Base-by-base conservation (phyloP, 2,888 invertebrate genomes). In the Synanthedon andrenaeformis region DNA sequence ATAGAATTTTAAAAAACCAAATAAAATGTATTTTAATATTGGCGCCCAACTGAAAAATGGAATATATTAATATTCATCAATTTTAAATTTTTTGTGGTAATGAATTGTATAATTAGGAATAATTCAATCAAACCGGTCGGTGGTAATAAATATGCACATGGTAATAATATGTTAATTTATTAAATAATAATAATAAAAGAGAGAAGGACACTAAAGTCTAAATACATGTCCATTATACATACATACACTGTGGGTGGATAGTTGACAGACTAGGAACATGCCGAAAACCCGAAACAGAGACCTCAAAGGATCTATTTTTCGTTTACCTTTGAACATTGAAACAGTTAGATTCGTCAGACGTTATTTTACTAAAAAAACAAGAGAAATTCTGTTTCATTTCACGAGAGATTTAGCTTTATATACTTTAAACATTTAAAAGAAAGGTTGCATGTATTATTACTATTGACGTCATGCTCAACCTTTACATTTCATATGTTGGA, bases 301-400 rank as follows among this genome's bases (percentile, higher is more conserved):
- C 57, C 55, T 57, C 57, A 60, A 60, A 59, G 56, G 56, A 53
- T 45, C 53, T 51, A 42, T 56, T 53, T 55, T 57, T 51, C 53
- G 49, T 56, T 57, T 53, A 52, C 55, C 49, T 61, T 11, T 13
- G 23, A 19, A 17, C 12, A 49, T 13, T 17, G 19, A 5, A 49
- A 12, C 23, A 49, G 23, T 49, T 49, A 49, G 13, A 17, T 49
- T 3, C 57, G 17, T 49, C 51, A 57, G 49, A 53, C 54, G 17
- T 53, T 35, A 49, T 48, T 8, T 50, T 52, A 53, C 53, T 56
- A 54, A 55, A 56, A 52, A 56, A 51, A 53, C 51, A 58, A 58
- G 59, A 60, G 56, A 62, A 62, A 62, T 63, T 59, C 56, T 62
- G 62, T 63, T 58, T 62, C 51, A 61, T 64, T 66, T 55, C 56